Evolutionary conservation across 37 sponge, comb jelly and placozoan species (phyloP).

Genomic region (Diacarnus erythraeanus): DNA sequence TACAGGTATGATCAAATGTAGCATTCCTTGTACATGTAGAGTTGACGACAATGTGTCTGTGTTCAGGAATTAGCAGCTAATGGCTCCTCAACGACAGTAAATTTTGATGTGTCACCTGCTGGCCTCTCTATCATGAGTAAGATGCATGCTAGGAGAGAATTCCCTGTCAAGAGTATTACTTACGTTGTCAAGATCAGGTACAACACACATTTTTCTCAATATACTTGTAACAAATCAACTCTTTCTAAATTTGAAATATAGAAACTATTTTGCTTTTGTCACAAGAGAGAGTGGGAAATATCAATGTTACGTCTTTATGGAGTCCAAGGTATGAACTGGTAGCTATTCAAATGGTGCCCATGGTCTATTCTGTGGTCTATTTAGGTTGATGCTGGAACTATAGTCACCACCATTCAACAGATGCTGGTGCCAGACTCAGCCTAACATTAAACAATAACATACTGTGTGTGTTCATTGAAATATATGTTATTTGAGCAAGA

Average conservation of each 20-base stretch:
- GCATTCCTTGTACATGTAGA: not conserved
- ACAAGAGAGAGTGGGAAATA: constrained; percentile 42
- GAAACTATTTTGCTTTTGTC: constrained; percentile 66
- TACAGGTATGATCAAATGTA: constrained; percentile 23
- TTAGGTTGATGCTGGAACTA: constrained; percentile 57
- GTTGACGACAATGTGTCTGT: not conserved
- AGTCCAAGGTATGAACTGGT: constrained; percentile 44
- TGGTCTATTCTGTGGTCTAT: too few species aligned
- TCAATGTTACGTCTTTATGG: constrained; percentile 52
- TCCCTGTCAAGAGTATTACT: constrained; percentile 51
- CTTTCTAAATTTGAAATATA: not conserved
- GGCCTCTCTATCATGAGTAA: constrained; percentile 49
- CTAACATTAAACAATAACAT: not conserved
- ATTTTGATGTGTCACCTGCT: constrained; percentile 32
- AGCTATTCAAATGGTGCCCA: too few species aligned
- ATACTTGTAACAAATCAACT: not conserved
- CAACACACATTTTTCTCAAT: not conserved
- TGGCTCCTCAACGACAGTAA: constrained; percentile 18
- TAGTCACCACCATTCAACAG: constrained; percentile 49
- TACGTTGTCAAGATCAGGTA: constrained; percentile 66
- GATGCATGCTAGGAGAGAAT: constrained; percentile 30
- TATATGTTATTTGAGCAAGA: not conserved
- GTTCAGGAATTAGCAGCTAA: not conserved
- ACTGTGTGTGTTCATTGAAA: not conserved
- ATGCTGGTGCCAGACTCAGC: constrained; percentile 29